A percentile compares a stretch with the other conserved stretches of the same genome.
Conservation (phyloP, 2,888 invertebrate species). For the Cataglyphis altisquamis region DNA sequence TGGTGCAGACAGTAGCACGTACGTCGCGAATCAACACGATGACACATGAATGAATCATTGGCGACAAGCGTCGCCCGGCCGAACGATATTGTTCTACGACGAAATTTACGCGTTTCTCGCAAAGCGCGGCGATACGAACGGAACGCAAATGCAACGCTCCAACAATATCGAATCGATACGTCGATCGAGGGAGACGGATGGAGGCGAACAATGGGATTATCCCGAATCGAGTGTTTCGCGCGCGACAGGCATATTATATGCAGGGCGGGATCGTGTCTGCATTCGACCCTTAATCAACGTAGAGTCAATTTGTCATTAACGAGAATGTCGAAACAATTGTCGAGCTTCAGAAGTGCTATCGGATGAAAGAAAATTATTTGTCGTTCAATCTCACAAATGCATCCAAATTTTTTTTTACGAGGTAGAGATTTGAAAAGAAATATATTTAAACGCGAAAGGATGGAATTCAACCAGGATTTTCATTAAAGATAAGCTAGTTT, state of each 20-base stretch:
- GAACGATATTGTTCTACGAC: conserved; percentile 31
- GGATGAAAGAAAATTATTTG: background rate
- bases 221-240: conserved; percentile 24
- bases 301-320: conserved; percentile 24
- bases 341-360: background rate
- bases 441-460: background rate
- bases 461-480: background rate
- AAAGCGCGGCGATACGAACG: conserved; percentile 15
- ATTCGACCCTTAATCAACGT: background rate
- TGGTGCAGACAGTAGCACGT: conserved; percentile 34
- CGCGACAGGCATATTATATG: conserved; percentile 19
- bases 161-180: conserved; percentile 32
- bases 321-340: background rate
- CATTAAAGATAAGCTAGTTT: background rate
- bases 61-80: conserved; percentile 21
- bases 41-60: conserved; percentile 73
- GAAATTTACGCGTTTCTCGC: conserved; percentile 42
- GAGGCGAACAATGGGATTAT: conserved; percentile 42
- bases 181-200: conserved; percentile 10
- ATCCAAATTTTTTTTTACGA: background rate
- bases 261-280: background rate
- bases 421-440: background rate
- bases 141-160: conserved; percentile 18
- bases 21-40: conserved; percentile 71
- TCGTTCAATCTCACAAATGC: background rate